Percentiles rank a stretch among this genome's conserved stretches.
Evolutionary conservation across 2,797 vertebrate species (phyloP).

Genomic region (Pangasius krempfi): DNA sequence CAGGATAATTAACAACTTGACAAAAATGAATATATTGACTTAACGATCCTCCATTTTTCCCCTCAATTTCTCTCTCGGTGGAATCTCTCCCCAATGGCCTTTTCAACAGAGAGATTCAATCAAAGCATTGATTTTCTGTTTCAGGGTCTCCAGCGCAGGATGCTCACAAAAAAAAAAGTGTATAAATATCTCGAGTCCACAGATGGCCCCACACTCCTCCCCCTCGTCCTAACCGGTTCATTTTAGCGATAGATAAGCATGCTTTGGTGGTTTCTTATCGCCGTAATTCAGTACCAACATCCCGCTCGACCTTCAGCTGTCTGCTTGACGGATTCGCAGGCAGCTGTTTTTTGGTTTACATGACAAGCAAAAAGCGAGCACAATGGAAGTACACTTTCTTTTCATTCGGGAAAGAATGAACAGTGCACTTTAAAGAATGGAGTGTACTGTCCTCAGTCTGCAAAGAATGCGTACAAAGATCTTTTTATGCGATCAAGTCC

Average conservation of each 20-base stretch:
- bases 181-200: slow-evolving; percentile 47
- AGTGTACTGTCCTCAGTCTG: neutral
- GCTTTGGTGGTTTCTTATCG: slow-evolving; percentile 47
- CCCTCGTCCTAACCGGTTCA: slow-evolving; percentile 26
- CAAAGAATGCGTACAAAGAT: neutral
- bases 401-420: slow-evolving; percentile 9
- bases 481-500: neutral
- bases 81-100: slow-evolving; percentile 12
- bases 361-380: slow-evolving; percentile 33
- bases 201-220: slow-evolving; percentile 31
- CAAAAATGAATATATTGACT: slow-evolving; percentile 53
- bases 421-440: neutral
- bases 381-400: slow-evolving; percentile 10
- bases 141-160: slow-evolving; percentile 33
- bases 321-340: slow-evolving; percentile 64
- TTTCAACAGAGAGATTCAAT: slow-evolving; percentile 54
- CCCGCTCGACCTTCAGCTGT: slow-evolving; percentile 69
- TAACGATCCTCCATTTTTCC: slow-evolving; percentile 34
- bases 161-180: slow-evolving; percentile 40
- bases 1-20: slow-evolving; percentile 44
- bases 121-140: slow-evolving; percentile 60
- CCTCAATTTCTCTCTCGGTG: slow-evolving; percentile 13
- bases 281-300: slow-evolving; percentile 53
- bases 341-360: slow-evolving; percentile 63
- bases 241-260: slow-evolving; percentile 41